Percentiles rank a stretch among this genome's conserved stretches.
phyloP scores from a whole-genome alignment of 2,113 vertebrate species.

The Pollachius pollachius region DNA sequence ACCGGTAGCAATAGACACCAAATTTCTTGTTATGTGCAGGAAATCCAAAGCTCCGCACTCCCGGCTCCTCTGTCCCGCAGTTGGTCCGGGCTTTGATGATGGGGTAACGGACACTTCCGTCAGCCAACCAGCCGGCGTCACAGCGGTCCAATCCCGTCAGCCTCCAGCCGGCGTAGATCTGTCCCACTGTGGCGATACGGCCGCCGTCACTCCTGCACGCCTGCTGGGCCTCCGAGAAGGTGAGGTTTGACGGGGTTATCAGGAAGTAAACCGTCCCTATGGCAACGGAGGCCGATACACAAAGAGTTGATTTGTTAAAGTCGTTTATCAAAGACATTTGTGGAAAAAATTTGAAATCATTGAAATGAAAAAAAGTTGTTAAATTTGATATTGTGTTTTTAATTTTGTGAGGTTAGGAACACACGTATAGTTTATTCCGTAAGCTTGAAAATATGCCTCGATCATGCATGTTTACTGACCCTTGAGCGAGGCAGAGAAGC shows the following conservation, averaged over 20 bases:
- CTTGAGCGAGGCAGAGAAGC: slow-evolving; percentile 79
- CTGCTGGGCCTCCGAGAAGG: slow-evolving; percentile 78
- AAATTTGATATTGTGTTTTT: too few relatives aligned
- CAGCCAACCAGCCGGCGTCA: slow-evolving; percentile 87
- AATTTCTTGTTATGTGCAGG: slow-evolving; percentile 70
- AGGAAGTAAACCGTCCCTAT: slow-evolving; percentile 86
- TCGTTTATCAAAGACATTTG: neutral
- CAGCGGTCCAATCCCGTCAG: slow-evolving; percentile 83
- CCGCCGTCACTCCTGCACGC: slow-evolving; percentile 76
- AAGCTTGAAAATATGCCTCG: neutral
- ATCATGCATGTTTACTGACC: slow-evolving; percentile 66
- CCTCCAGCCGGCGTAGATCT: slow-evolving; percentile 88
- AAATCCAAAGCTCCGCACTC: slow-evolving; percentile 86
- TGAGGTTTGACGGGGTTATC: slow-evolving; percentile 66
- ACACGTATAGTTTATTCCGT: too few relatives aligned
- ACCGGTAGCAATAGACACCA: slow-evolving; percentile 85
- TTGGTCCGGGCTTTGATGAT: slow-evolving; percentile 75
- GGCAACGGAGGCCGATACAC: slow-evolving; percentile 3
- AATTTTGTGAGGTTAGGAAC: too few relatives aligned
- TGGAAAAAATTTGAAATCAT: too few relatives aligned
- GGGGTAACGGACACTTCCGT: slow-evolving; percentile 87
- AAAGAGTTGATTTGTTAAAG: neutral
- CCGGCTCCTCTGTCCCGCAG: slow-evolving; percentile 80
- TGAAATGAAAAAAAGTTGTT: too few relatives aligned
- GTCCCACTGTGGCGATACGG: slow-evolving; percentile 84